Percentiles rank a stretch among this genome's conserved stretches.
These are phyloP conservation scores for Carlito syrichta DNA, from an alignment of 2,113 vertebrate genomes.

Conservation along the genomic window DNA sequence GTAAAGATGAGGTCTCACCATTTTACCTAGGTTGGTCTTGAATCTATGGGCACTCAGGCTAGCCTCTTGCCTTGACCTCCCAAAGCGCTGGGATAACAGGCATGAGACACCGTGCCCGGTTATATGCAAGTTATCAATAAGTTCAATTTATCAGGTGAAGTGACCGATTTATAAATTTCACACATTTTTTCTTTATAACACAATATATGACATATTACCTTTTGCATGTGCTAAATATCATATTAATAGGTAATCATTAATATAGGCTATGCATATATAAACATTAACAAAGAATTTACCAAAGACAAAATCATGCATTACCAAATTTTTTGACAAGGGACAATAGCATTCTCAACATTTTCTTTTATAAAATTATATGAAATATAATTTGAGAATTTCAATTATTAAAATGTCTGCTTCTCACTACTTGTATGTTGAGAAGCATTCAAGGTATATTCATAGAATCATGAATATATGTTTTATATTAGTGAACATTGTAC, in stretches of 20 bases:
- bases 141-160: background rate
- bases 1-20: too few relatives aligned
- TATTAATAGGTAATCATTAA: background rate
- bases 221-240: background rate
- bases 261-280: background rate
- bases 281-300: background rate
- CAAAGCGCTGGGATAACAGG: too few relatives aligned
- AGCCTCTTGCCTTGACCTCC: too few relatives aligned
- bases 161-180: background rate
- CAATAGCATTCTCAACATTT: background rate
- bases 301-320: background rate
- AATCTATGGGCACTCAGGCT: too few relatives aligned
- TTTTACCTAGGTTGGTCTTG: too few relatives aligned
- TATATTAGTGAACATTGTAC: background rate
- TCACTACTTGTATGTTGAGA: background rate
- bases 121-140: background rate
- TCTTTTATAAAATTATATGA: background rate
- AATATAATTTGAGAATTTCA: background rate
- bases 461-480: rapidly evolving
- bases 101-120: too few relatives aligned
- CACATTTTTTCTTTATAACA: background rate
- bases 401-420: background rate
- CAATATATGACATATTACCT: background rate
- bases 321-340: background rate
- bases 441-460: too few relatives aligned